Conservation (phyloP, 2,113 vertebrate genomes). For the Cavia porcellus region DNA sequence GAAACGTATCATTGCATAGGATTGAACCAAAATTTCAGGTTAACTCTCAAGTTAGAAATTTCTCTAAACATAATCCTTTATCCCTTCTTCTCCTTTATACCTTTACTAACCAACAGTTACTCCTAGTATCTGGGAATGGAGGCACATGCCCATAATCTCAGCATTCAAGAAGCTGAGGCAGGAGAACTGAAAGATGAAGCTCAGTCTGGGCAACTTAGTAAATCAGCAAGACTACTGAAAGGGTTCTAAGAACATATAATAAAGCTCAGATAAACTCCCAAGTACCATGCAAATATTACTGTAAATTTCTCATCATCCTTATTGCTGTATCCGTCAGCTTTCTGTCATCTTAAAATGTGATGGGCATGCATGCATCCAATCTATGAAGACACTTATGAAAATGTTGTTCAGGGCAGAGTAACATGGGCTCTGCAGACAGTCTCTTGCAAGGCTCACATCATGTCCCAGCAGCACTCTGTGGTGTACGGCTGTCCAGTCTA, state of each 20-base stretch:
- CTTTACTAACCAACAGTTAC: neutral
- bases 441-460: neutral
- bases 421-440: neutral
- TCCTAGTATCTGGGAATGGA: neutral
- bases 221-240: neutral
- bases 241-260: neutral
- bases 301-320: neutral
- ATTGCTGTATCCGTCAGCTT: neutral
- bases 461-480: neutral
- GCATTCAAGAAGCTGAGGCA: neutral
- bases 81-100: neutral
- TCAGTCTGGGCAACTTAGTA: neutral
- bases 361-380: neutral
- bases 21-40: neutral
- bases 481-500: neutral
- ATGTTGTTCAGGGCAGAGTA: neutral
- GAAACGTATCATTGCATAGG: neutral
- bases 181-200: neutral
- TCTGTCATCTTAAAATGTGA: neutral
- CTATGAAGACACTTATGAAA: neutral
- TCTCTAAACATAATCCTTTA: conserved; percentile 13
- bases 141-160: neutral
- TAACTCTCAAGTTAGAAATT: conserved; percentile 4
- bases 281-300: neutral
- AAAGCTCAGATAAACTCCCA: neutral